A percentile compares a stretch with the other conserved stretches of the same genome.
phyloP scores from a whole-genome alignment of 1,140 invertebrate genomes.

The Coenobita brevimanus region DNA sequence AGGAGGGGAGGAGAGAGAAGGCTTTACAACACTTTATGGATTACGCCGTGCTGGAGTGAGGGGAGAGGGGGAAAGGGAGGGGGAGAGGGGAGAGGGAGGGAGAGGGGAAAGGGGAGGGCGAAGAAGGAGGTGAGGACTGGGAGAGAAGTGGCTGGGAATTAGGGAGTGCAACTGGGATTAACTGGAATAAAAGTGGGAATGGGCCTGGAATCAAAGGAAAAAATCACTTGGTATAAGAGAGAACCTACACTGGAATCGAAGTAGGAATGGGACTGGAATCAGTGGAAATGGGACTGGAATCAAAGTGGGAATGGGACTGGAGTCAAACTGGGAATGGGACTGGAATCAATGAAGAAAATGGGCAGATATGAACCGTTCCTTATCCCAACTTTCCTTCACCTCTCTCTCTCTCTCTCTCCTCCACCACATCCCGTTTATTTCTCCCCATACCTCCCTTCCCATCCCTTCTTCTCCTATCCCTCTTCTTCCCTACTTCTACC shows the following conservation, averaged over 20 bases:
- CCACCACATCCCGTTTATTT: background rate
- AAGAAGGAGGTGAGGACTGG: background rate
- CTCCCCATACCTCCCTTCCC: background rate
- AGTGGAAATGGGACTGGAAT: background rate
- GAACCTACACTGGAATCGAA: too few species aligned
- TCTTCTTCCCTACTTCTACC: background rate
- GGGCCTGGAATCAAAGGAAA: background rate
- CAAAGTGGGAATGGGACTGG: background rate
- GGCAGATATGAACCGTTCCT: background rate
- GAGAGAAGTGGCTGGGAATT: background rate
- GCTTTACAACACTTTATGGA: too few species aligned
- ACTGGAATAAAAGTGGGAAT: background rate
- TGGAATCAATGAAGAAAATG: background rate
- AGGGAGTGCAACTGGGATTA: background rate
- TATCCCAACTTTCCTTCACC: background rate
- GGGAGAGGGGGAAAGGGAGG: too few species aligned
- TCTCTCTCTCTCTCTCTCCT: background rate
- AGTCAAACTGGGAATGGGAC: too few species aligned
- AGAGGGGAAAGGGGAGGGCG: background rate
- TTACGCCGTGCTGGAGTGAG: too few species aligned
- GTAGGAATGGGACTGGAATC: too few species aligned
- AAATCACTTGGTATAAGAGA: background rate
- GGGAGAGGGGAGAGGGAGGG: background rate
- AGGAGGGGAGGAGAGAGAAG: background rate
- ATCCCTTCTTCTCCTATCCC: background rate